Percentiles rank a stretch among this genome's conserved stretches.
Evolutionary conservation across 2,113 vertebrate genomes (phyloP).

Genomic region (Nematolebias whitei): DNA sequence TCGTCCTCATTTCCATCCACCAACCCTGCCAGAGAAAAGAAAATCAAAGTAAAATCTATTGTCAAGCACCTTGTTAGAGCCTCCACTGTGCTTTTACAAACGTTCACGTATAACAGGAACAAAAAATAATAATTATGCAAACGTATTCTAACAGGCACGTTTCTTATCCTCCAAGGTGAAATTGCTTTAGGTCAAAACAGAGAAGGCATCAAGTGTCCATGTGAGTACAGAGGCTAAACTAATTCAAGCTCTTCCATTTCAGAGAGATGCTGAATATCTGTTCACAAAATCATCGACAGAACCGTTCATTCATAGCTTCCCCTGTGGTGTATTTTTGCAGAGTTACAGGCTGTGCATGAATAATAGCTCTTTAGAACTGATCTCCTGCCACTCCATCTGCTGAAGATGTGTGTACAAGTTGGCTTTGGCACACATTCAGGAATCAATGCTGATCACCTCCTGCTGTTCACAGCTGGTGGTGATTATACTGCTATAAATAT

Average conservation of each 20-base stretch:
- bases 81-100: conserved; percentile 18
- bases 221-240: conserved; percentile 1
- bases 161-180: conserved; percentile 45
- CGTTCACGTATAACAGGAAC: conserved; percentile 17
- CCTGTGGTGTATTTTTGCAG: conserved; percentile 12
- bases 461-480: conserved; percentile 39
- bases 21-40: background rate
- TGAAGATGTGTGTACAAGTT: conserved; percentile 37
- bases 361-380: conserved; percentile 46
- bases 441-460: conserved; percentile 46
- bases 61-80: conserved; percentile 1
- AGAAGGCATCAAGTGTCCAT: conserved; percentile 29
- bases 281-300: background rate
- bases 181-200: conserved; percentile 12
- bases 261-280: background rate
- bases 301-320: conserved; percentile 40
- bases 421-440: conserved; percentile 38
- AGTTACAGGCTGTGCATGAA: conserved; percentile 29
- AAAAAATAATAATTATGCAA: conserved; percentile 42
- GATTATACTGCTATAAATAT: conserved; percentile 25
- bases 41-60: conserved; percentile 16
- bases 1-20: conserved; percentile 2
- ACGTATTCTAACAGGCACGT: conserved; percentile 8
- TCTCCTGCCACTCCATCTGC: conserved; percentile 52
- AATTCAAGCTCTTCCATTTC: conserved; percentile 18